phyloP scores from a whole-genome alignment of 2,113 vertebrate genomes.

The Platysteira castanea region DNA sequence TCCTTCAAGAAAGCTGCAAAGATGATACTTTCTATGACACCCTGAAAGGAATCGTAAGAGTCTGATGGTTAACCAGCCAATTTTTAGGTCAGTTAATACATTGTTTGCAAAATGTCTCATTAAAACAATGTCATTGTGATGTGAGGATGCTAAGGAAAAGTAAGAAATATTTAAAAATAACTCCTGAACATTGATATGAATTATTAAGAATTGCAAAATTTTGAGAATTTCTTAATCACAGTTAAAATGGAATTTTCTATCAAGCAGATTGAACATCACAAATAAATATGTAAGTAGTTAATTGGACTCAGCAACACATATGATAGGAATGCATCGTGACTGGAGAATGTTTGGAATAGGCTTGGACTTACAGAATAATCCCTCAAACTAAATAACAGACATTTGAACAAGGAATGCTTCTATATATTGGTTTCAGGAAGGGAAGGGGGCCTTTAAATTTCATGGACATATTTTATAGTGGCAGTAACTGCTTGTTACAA shows the following conservation, averaged over 20 bases:
- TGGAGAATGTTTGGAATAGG: not conserved
- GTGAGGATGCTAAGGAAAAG: not conserved
- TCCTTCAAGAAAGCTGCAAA: not conserved
- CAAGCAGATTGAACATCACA: not conserved
- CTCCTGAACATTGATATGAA: not conserved
- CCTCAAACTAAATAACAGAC: not conserved
- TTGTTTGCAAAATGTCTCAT: not conserved
- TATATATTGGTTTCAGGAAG: not conserved
- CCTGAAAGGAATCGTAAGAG: not conserved
- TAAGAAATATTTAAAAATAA: not conserved
- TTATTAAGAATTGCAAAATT: not conserved
- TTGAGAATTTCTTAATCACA: not conserved
- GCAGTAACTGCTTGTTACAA: not conserved
- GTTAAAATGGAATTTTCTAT: not conserved
- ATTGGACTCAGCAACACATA: not conserved
- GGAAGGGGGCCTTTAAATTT: not conserved
- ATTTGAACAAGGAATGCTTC: not conserved
- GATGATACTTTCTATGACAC: not conserved
- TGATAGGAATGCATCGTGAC: accelerated
- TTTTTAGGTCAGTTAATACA: not conserved
- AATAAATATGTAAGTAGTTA: not conserved
- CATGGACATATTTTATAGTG: not conserved
- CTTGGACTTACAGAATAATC: not conserved
- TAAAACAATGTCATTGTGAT: not conserved
- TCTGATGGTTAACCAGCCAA: not conserved